Conservation (phyloP, 2,888 invertebrate species). For the Drosophila macrospina region DNA sequence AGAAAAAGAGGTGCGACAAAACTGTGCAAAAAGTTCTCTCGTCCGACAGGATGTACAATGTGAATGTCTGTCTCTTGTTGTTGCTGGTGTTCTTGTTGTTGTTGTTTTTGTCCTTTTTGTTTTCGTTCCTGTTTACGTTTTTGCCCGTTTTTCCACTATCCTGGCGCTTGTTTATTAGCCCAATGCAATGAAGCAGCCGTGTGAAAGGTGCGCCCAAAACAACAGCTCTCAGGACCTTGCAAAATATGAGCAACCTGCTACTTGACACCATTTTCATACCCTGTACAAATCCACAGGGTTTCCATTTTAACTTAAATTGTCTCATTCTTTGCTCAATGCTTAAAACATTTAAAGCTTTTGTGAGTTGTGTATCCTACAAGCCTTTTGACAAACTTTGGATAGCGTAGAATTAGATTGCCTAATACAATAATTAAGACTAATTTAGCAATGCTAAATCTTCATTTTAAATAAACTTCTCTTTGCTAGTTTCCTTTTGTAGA, state of each 20-base stretch:
- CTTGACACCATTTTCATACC: constrained; percentile 18
- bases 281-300: neutral
- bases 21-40: constrained; percentile 48
- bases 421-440: too few relatives aligned
- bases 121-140: constrained; percentile 26
- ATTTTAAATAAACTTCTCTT: too few relatives aligned
- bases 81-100: too few relatives aligned
- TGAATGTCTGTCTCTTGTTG: constrained; percentile 69
- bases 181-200: constrained; percentile 70
- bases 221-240: constrained; percentile 16
- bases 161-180: constrained; percentile 72
- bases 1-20: constrained; percentile 76
- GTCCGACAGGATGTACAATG: constrained; percentile 63
- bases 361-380: too few relatives aligned
- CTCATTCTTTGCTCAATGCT: neutral
- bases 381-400: neutral
- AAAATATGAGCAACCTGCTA: constrained; percentile 33
- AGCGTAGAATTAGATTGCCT: neutral
- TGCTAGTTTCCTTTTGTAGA: too few relatives aligned
- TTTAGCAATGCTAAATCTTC: too few relatives aligned
- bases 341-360: neutral
- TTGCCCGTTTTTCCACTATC: constrained; percentile 34
- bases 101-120: constrained; percentile 38
- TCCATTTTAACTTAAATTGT: neutral
- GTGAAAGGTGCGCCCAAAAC: constrained; percentile 57